Conservation (phyloP, 1,140 invertebrate species). For the Drosophila truncata region DNA sequence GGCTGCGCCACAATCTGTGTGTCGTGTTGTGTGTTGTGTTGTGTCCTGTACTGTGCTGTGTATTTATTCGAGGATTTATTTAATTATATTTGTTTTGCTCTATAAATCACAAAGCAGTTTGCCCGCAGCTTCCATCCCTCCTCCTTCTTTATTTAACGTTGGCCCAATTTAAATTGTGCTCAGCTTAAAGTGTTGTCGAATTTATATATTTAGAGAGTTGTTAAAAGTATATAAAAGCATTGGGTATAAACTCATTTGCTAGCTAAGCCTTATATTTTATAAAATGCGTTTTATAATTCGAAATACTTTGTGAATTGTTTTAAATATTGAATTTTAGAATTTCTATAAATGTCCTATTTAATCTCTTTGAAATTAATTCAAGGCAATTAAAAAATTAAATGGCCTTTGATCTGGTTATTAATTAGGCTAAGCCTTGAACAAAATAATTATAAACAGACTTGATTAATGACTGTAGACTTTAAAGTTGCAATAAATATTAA, state of each 20-base stretch:
- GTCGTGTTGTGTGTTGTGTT: slow-evolving; percentile 11
- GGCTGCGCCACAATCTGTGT: slow-evolving; percentile 3
- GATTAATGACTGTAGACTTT: not conserved
- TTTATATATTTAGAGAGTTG: not conserved
- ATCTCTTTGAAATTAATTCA: not conserved
- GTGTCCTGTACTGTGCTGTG: slow-evolving; percentile 10
- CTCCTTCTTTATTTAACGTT: not conserved
- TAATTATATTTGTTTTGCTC: slow-evolving; percentile 56
- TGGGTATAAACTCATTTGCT: not conserved
- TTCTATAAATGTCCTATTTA: not conserved
- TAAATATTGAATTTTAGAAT: not conserved
- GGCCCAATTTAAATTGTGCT: slow-evolving; percentile 28
- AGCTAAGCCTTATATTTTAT: not conserved
- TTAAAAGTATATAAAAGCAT: not conserved
- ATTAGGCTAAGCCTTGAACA: not conserved
- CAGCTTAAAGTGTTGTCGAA: slow-evolving; percentile 21
- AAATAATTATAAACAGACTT: not conserved
- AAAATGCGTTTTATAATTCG: not conserved
- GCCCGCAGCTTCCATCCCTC: not conserved
- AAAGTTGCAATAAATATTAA: not conserved
- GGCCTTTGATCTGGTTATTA: not conserved
- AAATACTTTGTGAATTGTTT: not conserved
- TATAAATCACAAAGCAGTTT: slow-evolving; percentile 53
- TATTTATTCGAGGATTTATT: slow-evolving; percentile 54
- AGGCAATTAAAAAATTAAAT: not conserved